Evolutionary conservation across 2,113 vertebrate genomes (phyloP).

Genomic region (Aphyosemion australe): DNA sequence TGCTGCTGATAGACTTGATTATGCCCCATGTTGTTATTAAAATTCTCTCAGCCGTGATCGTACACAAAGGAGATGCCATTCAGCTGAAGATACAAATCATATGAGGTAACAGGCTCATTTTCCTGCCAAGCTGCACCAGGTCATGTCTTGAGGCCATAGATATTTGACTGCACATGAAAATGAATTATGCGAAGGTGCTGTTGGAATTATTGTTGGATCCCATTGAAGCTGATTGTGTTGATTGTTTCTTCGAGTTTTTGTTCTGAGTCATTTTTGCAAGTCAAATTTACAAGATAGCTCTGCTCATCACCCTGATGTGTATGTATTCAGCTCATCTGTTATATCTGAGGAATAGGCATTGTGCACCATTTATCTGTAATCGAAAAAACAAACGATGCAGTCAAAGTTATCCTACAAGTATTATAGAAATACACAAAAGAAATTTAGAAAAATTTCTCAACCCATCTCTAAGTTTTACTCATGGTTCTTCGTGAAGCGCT

Average conservation of each 20-base stretch:
- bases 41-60: background rate
- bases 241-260: too few species aligned
- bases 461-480: background rate
- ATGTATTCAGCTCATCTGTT: background rate
- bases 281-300: too few species aligned
- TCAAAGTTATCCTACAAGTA: background rate
- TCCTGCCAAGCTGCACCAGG: conserved; percentile 37
- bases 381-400: background rate
- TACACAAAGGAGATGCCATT: conserved; percentile 43
- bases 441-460: background rate
- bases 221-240: background rate
- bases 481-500: too few species aligned
- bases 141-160: conserved; percentile 31
- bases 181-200: conserved; percentile 15
- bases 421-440: background rate
- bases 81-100: background rate
- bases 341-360: background rate
- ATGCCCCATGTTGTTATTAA: background rate
- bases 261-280: too few species aligned
- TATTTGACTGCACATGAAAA: conserved; percentile 29
- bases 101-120: conserved; percentile 32
- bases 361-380: background rate
- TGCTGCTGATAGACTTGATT: background rate
- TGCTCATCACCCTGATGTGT: background rate
- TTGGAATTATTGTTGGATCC: conserved; percentile 46